These are phyloP conservation scores for Abscondita cerata DNA, from an alignment of 2,888 invertebrate species.

Conservation along the genomic window DNA sequence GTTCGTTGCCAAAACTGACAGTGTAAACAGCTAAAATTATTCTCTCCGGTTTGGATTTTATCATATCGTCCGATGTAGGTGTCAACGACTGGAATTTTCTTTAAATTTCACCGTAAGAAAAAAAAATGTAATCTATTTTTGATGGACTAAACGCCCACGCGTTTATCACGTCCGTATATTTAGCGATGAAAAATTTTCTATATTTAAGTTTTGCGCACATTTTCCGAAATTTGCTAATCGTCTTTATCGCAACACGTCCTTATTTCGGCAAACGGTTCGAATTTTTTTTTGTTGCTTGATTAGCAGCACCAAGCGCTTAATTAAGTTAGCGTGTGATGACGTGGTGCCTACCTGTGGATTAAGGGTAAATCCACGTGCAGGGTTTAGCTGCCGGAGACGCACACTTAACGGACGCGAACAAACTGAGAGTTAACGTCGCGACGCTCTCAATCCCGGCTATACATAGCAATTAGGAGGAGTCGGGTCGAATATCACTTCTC, in stretches of 20 bases:
- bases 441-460: constrained; percentile 36
- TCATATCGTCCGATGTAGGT: too few relatives aligned
- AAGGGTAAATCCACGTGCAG: constrained; percentile 51
- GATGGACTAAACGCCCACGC: background rate
- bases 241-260: too few relatives aligned
- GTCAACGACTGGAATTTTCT: background rate
- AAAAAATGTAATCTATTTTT: background rate
- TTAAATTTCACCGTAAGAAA: background rate
- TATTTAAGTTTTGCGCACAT: constrained; percentile 2
- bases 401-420: constrained; percentile 53
- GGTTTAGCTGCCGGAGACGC: constrained; percentile 46
- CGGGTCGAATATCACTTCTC: constrained; percentile 35
- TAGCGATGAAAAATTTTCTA: constrained; percentile 20
- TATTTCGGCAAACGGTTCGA: too few relatives aligned
- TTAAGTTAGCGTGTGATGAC: constrained; percentile 34
- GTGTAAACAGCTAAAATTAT: constrained; percentile 25
- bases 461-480: constrained; percentile 41
- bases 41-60: constrained; percentile 2
- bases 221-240: background rate
- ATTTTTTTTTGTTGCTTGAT: background rate
- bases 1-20: constrained; percentile 22
- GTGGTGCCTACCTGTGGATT: constrained; percentile 54
- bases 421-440: constrained; percentile 48
- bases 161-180: constrained; percentile 1
- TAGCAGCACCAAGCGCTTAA: background rate